phyloP scores from a whole-genome alignment of 1,140 invertebrate genomes.

The Zaprionus inermis region DNA sequence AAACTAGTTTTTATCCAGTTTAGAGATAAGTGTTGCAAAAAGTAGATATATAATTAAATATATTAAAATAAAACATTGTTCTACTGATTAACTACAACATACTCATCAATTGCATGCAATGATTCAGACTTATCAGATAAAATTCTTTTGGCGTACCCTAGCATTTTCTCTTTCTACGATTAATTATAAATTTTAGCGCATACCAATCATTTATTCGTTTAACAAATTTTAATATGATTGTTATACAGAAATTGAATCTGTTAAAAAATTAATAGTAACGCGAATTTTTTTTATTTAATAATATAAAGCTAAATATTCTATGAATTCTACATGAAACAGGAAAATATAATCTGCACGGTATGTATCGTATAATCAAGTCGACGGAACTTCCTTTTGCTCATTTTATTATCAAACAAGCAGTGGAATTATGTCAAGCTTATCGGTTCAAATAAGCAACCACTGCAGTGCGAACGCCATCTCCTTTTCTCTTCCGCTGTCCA shows the following conservation, averaged over 20 bases:
- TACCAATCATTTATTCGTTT: too few relatives aligned
- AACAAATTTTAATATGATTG: too few relatives aligned
- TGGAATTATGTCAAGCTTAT: slow-evolving; percentile 60
- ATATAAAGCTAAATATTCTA: too few relatives aligned
- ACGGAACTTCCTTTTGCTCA: slow-evolving; percentile 44
- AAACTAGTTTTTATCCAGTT: not conserved
- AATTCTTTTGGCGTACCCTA: too few relatives aligned
- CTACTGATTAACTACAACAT: not conserved
- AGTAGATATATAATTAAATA: not conserved
- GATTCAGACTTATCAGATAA: not conserved
- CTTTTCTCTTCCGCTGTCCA: slow-evolving; percentile 15
- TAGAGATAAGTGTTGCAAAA: not conserved
- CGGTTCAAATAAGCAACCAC: slow-evolving; percentile 28
- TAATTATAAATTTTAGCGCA: too few relatives aligned
- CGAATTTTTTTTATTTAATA: too few relatives aligned
- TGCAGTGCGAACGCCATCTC: slow-evolving; percentile 29
- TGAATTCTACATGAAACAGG: too few relatives aligned
- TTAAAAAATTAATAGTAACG: too few relatives aligned
- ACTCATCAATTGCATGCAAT: not conserved
- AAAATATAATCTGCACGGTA: too few relatives aligned
- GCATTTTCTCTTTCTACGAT: too few relatives aligned
- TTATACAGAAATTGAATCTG: too few relatives aligned
- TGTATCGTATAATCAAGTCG: too few relatives aligned
- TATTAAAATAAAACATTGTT: not conserved
- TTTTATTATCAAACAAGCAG: slow-evolving; percentile 47